Percentiles rank a stretch among this genome's conserved stretches.
These are phyloP conservation scores for Eustalomyia histrio DNA, from an alignment of 2,888 invertebrate species.

Conservation along the genomic window DNA sequence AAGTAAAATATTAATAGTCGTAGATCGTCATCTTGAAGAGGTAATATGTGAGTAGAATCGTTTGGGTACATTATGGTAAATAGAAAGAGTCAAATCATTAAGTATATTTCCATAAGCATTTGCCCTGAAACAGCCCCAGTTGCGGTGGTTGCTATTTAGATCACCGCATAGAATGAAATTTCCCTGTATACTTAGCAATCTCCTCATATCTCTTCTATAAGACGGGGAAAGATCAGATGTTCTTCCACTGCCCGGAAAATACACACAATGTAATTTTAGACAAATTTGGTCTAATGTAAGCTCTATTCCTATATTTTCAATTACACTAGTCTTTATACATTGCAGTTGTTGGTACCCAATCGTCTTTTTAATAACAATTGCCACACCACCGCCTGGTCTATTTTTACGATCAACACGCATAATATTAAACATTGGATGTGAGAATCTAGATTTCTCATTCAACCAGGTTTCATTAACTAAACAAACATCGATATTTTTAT, in stretches of 20 bases:
- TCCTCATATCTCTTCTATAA: conserved; percentile 36
- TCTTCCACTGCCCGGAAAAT: conserved; percentile 23
- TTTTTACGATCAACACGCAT: conserved; percentile 22
- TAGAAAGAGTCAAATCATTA: conserved; percentile 27
- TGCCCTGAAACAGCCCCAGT: conserved; percentile 39
- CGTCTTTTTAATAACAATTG: conserved; percentile 29
- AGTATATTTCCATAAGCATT: conserved; percentile 46
- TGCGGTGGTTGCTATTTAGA: conserved; percentile 43
- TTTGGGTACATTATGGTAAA: conserved; percentile 15
- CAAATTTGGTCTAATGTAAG: neutral
- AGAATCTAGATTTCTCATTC: too few relatives aligned
- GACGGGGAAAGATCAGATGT: neutral
- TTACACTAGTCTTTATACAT: conserved; percentile 10
- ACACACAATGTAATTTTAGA: too few relatives aligned
- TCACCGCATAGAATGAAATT: conserved; percentile 36
- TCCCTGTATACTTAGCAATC: conserved; percentile 7
- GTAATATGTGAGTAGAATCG: conserved; percentile 34
- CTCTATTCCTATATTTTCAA: conserved; percentile 45
- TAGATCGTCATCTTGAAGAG: neutral
- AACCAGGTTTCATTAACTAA: too few relatives aligned
- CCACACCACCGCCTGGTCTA: conserved; percentile 33
- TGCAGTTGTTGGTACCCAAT: neutral
- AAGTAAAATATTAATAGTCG: conserved; percentile 28
- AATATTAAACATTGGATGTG: conserved; percentile 5
- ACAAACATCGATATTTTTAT: conserved; percentile 36